Evolutionary conservation across 2,797 vertebrate species (phyloP), one percentile per base, ranked within the genome.

Genomic region (Smutsia gigantea): DNA sequence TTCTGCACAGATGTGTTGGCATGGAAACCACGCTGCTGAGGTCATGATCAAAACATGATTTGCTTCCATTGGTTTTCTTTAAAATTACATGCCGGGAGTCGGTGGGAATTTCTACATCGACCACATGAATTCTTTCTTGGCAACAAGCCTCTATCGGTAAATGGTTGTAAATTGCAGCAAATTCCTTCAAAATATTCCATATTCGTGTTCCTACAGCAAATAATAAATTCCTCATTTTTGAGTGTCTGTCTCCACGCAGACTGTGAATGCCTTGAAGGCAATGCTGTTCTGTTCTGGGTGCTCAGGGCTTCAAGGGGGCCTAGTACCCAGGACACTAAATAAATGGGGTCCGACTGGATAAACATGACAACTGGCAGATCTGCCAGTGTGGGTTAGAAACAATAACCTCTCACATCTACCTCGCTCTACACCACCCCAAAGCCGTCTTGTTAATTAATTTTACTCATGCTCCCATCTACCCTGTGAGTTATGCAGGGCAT

Each of bases 1-100:
- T 91, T 90, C 82, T 61, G 49, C 86, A 63, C 34, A 57, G 18
- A 95, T 79, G 88, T 6, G 51, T 93, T 85, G 69, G 46, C 71
- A 88, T 95, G 86, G 82, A 96, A 97, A 96, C 88, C 72, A 93
- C 9, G 39, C 14, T 96, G 66, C 63, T 83, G 63, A 63, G 39
- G 19, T 91, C 89, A 88, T 1, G 5, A 81, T 96, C 1, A 1
- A 96, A 93, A 93, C 69, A 69, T 27, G n/a, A 42, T 75, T 94
- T 91, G 61, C 61, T 27, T 93, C 86, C 53, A 19, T 25, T 69
- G 31, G 78, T 71, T 96, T 96, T 82, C 90, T 90, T 46, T 79
- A 46, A 95, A 96, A 79, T 61, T 51, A 68, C 57, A 53, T 63
- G 81, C 75, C 77, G 46, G 82, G 55, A 66, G 53, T 63, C 95